Conservation (phyloP, 2,888 invertebrate genomes). For the Nomada hirtipes region DNA sequence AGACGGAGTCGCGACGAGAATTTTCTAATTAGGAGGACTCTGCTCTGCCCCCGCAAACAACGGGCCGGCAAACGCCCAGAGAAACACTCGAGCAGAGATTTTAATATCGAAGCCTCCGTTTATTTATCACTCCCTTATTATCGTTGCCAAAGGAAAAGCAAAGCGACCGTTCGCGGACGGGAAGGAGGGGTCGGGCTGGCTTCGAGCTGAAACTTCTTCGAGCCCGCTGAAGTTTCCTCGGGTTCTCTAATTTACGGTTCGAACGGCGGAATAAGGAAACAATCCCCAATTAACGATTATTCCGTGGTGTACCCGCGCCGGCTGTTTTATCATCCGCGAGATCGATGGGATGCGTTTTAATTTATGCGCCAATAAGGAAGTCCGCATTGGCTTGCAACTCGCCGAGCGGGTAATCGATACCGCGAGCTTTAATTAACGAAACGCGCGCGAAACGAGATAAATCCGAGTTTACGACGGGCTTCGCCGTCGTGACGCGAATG, state of each 20-base stretch:
- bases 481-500: background rate
- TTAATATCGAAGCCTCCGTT: constrained; percentile 67
- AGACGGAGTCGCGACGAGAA: constrained; percentile 74
- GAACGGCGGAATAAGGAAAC: constrained; percentile 38
- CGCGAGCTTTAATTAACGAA: constrained; percentile 34
- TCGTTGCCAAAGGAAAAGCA: constrained; percentile 47
- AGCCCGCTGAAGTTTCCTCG: constrained; percentile 13
- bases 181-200: background rate
- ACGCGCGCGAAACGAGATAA: constrained; percentile 10
- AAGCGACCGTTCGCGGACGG: constrained; percentile 6
- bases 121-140: constrained; percentile 72
- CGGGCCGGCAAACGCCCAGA: constrained; percentile 61
- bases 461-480: background rate
- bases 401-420: constrained; percentile 42
- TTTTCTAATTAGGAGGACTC: constrained; percentile 82
- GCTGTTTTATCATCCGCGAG: constrained; percentile 16
- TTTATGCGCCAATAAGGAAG: constrained; percentile 47
- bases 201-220: constrained; percentile 7
- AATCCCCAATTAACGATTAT: constrained; percentile 60
- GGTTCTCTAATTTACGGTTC: constrained; percentile 43
- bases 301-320: background rate
- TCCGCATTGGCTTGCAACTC: constrained; percentile 13
- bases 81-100: constrained; percentile 69
- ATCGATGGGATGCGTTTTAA: constrained; percentile 37
- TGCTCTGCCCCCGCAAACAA: constrained; percentile 74